A percentile compares a stretch with the other conserved stretches of the same genome.
phyloP scores from a whole-genome alignment of 2,888 invertebrate species.

The Unio pictorum region DNA sequence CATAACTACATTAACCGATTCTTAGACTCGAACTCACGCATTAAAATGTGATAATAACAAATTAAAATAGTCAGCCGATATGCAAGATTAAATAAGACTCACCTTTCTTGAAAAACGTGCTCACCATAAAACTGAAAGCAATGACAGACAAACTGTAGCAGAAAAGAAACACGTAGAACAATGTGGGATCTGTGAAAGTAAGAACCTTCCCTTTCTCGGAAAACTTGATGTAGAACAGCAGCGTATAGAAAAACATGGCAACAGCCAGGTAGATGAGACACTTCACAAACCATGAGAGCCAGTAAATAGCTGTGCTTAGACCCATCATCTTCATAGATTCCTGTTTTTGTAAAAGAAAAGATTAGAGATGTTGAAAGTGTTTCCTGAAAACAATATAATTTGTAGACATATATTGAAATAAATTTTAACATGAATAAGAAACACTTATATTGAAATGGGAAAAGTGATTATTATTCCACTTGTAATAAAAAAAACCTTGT shows the following conservation, averaged over 20 bases:
- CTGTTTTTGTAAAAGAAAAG: constrained; percentile 70
- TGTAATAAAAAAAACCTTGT: no score
- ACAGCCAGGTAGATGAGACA: constrained; percentile 80
- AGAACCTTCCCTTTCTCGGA: constrained; percentile 47
- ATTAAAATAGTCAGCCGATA: no score
- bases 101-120: constrained; percentile 87
- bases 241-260: constrained; percentile 74
- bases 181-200: constrained; percentile 75
- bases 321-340: constrained; percentile 95
- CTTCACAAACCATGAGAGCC: constrained; percentile 89
- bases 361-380: no score
- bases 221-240: constrained; percentile 63
- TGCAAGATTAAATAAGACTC: constrained; percentile 2
- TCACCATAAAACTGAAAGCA: constrained; percentile 85
- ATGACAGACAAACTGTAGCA: constrained; percentile 82
- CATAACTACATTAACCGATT: no score
- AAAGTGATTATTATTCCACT: no score
- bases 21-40: no score
- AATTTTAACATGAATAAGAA: no score
- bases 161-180: constrained; percentile 81
- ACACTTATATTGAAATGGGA: no score
- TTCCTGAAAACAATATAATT: no score
- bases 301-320: constrained; percentile 84
- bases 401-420: no score
- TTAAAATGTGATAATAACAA: no score